phyloP scores from a whole-genome alignment of 2,113 vertebrate species.

The Rhombomys opimus region DNA sequence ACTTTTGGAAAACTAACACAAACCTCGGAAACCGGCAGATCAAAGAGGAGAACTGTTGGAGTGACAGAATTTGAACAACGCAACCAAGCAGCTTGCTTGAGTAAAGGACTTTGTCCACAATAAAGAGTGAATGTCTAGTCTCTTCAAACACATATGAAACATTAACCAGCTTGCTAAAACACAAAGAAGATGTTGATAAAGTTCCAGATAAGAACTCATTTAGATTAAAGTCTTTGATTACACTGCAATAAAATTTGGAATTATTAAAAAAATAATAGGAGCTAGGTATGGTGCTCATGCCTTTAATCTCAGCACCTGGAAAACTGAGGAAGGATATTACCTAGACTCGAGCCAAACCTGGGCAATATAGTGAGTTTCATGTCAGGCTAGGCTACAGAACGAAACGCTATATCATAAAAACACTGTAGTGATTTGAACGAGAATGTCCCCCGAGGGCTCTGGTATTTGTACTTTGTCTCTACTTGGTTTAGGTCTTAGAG shows the following conservation, averaged over 20 bases:
- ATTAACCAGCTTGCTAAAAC: slow-evolving; percentile 44
- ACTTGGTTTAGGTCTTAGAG: background rate
- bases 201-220: slow-evolving; percentile 34
- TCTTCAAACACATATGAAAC: slow-evolving; percentile 38
- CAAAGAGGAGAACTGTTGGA: background rate
- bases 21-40: background rate
- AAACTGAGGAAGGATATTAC: background rate
- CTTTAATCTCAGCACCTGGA: background rate
- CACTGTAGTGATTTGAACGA: background rate
- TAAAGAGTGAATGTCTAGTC: slow-evolving; percentile 9
- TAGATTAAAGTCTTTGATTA: slow-evolving; percentile 33
- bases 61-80: slow-evolving; percentile 17
- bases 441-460: background rate
- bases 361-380: background rate
- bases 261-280: background rate
- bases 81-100: slow-evolving; percentile 19
- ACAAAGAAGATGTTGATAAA: slow-evolving; percentile 46
- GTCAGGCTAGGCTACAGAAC: too few relatives aligned
- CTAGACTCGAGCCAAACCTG: background rate
- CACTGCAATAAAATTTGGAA: slow-evolving; percentile 41
- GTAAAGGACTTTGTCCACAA: slow-evolving; percentile 22
- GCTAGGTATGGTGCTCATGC: background rate
- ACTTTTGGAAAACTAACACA: background rate
- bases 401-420: background rate
- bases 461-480: background rate